These are phyloP conservation scores for Potorous gilbertii DNA, from an alignment of 2,797 vertebrate species.

Conservation along the genomic window DNA sequence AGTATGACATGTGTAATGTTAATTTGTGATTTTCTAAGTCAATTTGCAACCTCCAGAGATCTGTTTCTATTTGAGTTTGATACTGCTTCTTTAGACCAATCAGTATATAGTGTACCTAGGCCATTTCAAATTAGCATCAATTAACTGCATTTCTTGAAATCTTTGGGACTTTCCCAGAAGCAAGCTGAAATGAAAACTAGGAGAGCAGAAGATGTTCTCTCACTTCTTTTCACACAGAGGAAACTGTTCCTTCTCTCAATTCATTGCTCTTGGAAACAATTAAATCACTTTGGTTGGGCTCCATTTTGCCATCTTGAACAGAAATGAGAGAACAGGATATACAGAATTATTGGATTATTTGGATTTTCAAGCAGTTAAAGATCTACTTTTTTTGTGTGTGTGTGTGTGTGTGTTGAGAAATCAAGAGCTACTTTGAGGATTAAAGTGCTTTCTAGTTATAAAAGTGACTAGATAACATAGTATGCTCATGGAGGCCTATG, in stretches of 20 bases:
- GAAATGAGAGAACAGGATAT: conserved; percentile 49
- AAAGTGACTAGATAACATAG: not conserved
- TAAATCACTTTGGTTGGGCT: conserved; percentile 32
- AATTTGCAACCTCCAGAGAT: not conserved
- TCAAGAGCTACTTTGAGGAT: not conserved
- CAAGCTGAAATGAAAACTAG: not conserved
- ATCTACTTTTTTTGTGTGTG: not conserved
- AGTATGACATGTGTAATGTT: not conserved
- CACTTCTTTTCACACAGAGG: conserved; percentile 1
- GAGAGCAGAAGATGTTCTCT: not conserved
- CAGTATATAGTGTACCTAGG: not conserved
- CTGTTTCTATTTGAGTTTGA: not conserved
- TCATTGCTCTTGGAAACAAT: not conserved
- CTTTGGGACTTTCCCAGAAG: not conserved
- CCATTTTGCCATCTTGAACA: conserved; percentile 39
- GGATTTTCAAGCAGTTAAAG: conserved; percentile 34
- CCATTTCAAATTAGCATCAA: not conserved
- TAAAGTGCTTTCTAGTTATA: conserved; percentile 23
- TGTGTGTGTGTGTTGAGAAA: conserved; percentile 6
- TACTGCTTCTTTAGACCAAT: not conserved
- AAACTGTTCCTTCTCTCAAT: conserved; percentile 15
- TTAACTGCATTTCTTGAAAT: not conserved
- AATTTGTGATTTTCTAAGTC: not conserved
- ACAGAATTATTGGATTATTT: conserved; percentile 35
- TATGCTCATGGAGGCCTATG: not conserved